Conservation (phyloP, 2,888 invertebrate genomes). For the Dascillus cervinus region DNA sequence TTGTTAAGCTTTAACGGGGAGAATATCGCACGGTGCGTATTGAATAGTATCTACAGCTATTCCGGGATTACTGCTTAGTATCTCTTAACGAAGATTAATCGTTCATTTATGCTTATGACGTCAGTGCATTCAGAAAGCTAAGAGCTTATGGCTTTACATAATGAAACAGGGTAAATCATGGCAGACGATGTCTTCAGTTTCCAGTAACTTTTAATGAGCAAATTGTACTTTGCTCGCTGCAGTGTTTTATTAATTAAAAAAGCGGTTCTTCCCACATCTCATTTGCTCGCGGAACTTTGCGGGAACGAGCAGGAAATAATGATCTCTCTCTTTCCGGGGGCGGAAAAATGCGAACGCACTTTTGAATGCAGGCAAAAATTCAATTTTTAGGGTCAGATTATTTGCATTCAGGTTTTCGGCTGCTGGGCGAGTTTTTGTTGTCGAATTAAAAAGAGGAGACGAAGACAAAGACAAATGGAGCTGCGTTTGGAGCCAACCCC, state of each 20-base stretch:
- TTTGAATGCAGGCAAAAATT: too few species aligned
- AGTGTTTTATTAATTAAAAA: constrained; percentile 28
- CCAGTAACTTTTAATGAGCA: constrained; percentile 26
- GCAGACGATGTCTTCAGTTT: constrained; percentile 22
- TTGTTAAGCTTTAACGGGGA: constrained; percentile 5
- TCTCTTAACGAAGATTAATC: constrained; percentile 12
- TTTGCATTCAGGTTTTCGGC: too few species aligned
- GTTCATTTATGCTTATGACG: constrained; percentile 11
- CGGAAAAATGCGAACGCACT: too few species aligned
- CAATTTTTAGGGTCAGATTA: too few species aligned
- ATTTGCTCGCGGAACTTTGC: too few species aligned
- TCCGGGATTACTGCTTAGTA: constrained; percentile 10
- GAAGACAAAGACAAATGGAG: constrained; percentile 8
- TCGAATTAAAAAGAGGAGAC: too few species aligned
- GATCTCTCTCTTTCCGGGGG: too few species aligned
- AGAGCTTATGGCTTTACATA: constrained; percentile 22
- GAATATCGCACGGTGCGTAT: constrained; percentile 8
- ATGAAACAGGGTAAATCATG: constrained; percentile 23
- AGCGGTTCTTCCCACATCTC: too few species aligned
- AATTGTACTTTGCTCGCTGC: constrained; percentile 22
- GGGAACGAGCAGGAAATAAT: too few species aligned
- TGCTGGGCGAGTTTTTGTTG: too few species aligned
- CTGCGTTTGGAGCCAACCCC: constrained; percentile 8
- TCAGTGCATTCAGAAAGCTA: constrained; percentile 10
- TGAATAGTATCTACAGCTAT: constrained; percentile 9